Percentiles rank a stretch among this genome's conserved stretches.
Evolutionary conservation across 1,140 invertebrate species (phyloP).

Genomic region (Bombus haemorrhoidalis): DNA sequence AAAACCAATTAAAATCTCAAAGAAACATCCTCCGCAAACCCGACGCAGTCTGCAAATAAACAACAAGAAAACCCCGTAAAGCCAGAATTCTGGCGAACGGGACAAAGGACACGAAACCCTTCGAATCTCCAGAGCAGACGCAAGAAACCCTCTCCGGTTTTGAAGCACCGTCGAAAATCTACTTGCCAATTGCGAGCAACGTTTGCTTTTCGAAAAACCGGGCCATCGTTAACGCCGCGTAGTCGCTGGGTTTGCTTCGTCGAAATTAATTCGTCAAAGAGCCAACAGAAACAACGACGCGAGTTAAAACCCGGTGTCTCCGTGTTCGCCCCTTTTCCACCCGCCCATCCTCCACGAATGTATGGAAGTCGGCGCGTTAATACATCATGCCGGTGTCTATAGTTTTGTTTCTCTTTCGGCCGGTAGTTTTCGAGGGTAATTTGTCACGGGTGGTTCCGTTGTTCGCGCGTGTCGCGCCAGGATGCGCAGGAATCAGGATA

Average conservation of each 20-base stretch:
- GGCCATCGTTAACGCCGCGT: neutral
- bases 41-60: no score
- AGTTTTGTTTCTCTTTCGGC: constrained; percentile 51
- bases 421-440: constrained; percentile 55
- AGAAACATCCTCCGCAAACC: no score
- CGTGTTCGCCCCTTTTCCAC: neutral
- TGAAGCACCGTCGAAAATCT: neutral
- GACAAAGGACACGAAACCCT: neutral
- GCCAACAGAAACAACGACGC: neutral
- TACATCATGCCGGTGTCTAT: constrained; percentile 54
- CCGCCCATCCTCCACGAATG: neutral
- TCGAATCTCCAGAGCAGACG: neutral
- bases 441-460: constrained; percentile 50
- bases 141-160: neutral
- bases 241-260: no score
- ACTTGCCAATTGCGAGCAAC: neutral
- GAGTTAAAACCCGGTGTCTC: neutral
- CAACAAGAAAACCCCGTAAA: no score
- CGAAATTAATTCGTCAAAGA: constrained; percentile 29
- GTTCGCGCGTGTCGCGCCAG: constrained; percentile 14
- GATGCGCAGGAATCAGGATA: constrained; percentile 13
- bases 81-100: neutral
- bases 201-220: neutral
- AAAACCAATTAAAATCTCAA: no score
- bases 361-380: constrained; percentile 42